A percentile compares a stretch with the other conserved stretches of the same genome.
Evolutionary conservation across 2,797 vertebrate genomes (phyloP).

Genomic region (Lemur catta): DNA sequence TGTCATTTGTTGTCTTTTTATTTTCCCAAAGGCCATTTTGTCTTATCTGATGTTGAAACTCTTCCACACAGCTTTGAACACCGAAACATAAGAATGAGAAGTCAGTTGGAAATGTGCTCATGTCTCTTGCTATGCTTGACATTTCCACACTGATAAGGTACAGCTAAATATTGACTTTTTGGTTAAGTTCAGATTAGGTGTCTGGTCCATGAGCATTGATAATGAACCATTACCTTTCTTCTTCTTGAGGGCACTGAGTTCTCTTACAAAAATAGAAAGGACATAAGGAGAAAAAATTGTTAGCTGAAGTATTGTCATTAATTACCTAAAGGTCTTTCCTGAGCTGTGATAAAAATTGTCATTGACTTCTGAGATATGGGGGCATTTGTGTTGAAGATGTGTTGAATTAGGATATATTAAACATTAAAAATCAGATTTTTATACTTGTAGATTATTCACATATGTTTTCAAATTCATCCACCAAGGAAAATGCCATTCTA

Average conservation of each 20-base stretch:
- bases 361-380: slow-evolving; percentile 42
- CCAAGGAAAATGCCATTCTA: slow-evolving; percentile 60
- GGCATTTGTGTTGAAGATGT: slow-evolving; percentile 50
- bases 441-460: slow-evolving; percentile 13
- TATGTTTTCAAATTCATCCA: slow-evolving; percentile 44
- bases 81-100: slow-evolving; percentile 74
- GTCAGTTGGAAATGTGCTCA: slow-evolving; percentile 80
- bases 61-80: slow-evolving; percentile 79
- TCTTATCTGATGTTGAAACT: slow-evolving; percentile 86
- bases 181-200: slow-evolving; percentile 82
- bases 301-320: slow-evolving; percentile 46
- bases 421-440: slow-evolving; percentile 50
- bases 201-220: slow-evolving; percentile 72
- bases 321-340: slow-evolving; percentile 54
- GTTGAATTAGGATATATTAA: slow-evolving; percentile 19
- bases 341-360: slow-evolving; percentile 51
- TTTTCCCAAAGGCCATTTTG: slow-evolving; percentile 76
- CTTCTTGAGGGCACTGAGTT: slow-evolving; percentile 49
- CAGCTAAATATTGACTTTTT: slow-evolving; percentile 84
- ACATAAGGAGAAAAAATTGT: background rate
- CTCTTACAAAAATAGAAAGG: slow-evolving; percentile 49
- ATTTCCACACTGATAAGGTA: slow-evolving; percentile 84
- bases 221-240: slow-evolving; percentile 79
- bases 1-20: slow-evolving; percentile 77
- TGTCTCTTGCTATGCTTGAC: slow-evolving; percentile 82